Conservation (phyloP, 2,888 invertebrate genomes). For the Buathra laborator region DNA sequence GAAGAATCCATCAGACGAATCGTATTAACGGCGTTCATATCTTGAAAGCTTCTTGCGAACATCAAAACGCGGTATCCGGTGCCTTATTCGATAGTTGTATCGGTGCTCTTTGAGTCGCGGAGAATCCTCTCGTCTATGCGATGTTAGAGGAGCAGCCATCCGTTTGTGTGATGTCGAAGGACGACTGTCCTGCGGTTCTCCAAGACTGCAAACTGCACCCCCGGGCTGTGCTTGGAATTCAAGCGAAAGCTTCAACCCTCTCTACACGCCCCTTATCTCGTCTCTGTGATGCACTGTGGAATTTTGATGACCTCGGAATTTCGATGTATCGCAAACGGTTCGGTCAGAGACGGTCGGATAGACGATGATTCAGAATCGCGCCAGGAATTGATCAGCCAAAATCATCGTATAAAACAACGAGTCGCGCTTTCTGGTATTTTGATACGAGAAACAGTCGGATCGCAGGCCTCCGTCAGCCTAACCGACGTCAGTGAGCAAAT, state of each 20-base stretch:
- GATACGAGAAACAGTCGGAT: conserved; percentile 5
- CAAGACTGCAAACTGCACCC: background rate
- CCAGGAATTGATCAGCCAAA: background rate
- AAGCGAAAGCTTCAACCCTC: conserved; percentile 1
- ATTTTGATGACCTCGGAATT: conserved; percentile 32
- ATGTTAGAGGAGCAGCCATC: background rate
- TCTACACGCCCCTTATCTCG: background rate
- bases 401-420: conserved; percentile 28
- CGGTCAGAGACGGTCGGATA: background rate
- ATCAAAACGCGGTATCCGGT: background rate
- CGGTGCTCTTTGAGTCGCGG: background rate
- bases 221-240: conserved; percentile 6
- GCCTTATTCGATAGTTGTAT: background rate
- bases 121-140: conserved; percentile 3
- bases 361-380: conserved; percentile 16
- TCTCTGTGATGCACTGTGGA: conserved; percentile 22
- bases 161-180: background rate
- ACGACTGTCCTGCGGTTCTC: conserved; percentile 8
- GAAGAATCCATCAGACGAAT: background rate
- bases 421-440: conserved; percentile 42
- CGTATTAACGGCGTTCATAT: background rate
- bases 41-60: background rate
- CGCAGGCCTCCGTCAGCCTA: conserved; percentile 11
- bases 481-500: conserved; percentile 71
- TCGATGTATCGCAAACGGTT: background rate